Percentiles rank a stretch among this genome's conserved stretches.
Evolutionary conservation across 2,888 invertebrate genomes (phyloP).

Genomic region (Caenorhabditis sp.): DNA sequence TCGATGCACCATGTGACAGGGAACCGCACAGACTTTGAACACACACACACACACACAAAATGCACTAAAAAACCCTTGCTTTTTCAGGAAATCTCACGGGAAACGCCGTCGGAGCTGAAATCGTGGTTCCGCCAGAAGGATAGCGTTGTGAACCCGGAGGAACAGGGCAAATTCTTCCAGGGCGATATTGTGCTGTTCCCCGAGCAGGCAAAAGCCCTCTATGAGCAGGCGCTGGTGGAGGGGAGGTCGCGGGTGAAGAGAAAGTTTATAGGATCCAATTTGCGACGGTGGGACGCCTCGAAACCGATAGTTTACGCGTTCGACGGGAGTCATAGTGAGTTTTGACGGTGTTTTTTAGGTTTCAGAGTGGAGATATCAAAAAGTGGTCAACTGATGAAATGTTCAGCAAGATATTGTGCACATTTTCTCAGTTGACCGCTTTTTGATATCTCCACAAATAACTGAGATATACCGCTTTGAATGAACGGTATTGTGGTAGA

Average conservation of each 20-base stretch:
- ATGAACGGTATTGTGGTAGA: too few species aligned
- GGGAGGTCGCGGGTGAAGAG: conserved; percentile 63
- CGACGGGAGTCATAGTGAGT: conserved; percentile 78
- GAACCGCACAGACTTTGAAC: too few species aligned
- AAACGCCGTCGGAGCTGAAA: conserved; percentile 20
- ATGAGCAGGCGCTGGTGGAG: conserved; percentile 65
- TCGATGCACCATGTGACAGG: too few species aligned
- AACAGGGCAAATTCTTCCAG: conserved; percentile 74
- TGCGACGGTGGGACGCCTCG: conserved; percentile 76
- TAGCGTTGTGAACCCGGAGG: conserved; percentile 68
- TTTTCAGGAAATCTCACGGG: conserved; percentile 22
- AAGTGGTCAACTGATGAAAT: too few species aligned
- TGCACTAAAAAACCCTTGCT: background rate
- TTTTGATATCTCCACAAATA: too few species aligned
- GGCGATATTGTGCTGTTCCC: conserved; percentile 78
- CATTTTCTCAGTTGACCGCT: too few species aligned
- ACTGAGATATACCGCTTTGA: too few species aligned
- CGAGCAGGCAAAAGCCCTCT: conserved; percentile 76
- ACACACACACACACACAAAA: too few species aligned
- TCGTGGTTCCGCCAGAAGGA: conserved; percentile 24
- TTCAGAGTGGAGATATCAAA: too few species aligned
- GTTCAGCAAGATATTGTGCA: too few species aligned
- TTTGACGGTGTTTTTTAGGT: background rate
- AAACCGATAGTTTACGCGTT: conserved; percentile 78
- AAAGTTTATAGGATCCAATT: conserved; percentile 78